Percentiles rank a stretch among this genome's conserved stretches.
phyloP scores from a whole-genome alignment of 2,113 vertebrate genomes.

The Eurystomus gularis region DNA sequence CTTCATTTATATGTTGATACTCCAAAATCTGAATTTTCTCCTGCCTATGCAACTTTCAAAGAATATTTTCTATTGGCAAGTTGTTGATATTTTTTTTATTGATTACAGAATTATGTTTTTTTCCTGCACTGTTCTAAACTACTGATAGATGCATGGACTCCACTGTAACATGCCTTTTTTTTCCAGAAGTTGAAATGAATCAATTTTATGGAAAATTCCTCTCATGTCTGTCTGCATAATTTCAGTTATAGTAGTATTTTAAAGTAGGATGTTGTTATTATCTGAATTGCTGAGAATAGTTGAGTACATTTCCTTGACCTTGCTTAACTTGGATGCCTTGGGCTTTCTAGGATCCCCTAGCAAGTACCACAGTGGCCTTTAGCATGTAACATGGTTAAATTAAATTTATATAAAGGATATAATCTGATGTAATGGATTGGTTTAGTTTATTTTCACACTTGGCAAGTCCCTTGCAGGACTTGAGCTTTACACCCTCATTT shows the following conservation, averaged over 20 bases:
- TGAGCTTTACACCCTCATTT: not conserved
- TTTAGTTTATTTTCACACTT: not conserved
- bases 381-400: not conserved
- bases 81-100: not conserved
- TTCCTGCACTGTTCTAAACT: not conserved
- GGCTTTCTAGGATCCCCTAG: not conserved
- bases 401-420: not conserved
- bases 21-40: too few species aligned
- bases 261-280: not conserved
- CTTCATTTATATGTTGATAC: too few species aligned
- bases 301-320: not conserved
- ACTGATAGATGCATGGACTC: not conserved
- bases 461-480: not conserved
- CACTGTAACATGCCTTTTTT: not conserved
- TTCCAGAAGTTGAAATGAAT: not conserved
- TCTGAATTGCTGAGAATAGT: not conserved
- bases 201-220: not conserved
- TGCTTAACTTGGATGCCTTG: not conserved
- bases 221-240: not conserved
- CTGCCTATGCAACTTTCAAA: too few species aligned
- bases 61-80: too few species aligned
- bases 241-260: not conserved
- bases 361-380: not conserved
- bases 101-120: not conserved
- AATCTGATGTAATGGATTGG: not conserved